Conservation (phyloP, 2,113 vertebrate genomes). For the Peromyscus californicus region DNA sequence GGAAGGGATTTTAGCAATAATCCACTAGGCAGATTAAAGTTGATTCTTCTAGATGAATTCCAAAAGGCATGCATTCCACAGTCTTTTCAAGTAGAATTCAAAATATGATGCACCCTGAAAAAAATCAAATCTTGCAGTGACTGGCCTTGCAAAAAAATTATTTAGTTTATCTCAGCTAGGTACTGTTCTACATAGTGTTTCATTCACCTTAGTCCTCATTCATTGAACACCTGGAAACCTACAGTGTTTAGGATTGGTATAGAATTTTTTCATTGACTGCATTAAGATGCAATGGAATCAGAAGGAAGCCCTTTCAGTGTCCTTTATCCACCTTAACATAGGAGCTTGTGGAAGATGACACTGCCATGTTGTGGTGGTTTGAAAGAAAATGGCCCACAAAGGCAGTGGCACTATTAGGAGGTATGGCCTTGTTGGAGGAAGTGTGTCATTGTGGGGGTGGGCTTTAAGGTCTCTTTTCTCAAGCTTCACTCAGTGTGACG, state of each 20-base stretch:
- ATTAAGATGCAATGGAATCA: not conserved
- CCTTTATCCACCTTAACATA: not conserved
- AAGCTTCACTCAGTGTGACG: too few species aligned
- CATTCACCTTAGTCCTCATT: not conserved
- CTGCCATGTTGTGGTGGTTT: too few species aligned
- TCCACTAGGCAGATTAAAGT: not conserved
- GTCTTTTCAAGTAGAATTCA: not conserved
- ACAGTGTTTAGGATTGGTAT: not conserved
- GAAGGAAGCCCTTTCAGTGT: not conserved
- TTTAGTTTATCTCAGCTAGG: not conserved
- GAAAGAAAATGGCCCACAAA: too few species aligned
- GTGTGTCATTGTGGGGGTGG: too few species aligned
- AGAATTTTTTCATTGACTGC: not conserved
- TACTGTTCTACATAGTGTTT: not conserved
- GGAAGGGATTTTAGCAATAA: not conserved
- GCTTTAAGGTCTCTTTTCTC: too few species aligned
- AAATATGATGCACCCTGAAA: not conserved
- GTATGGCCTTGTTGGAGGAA: too few species aligned
- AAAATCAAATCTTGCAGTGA: not conserved
- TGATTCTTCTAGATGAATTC: not conserved
- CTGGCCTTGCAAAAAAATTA: not conserved
- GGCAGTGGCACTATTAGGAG: too few species aligned
- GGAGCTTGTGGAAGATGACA: not conserved
- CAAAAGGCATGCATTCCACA: too few species aligned
- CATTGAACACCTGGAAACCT: not conserved